Evolutionary conservation across 2,797 vertebrate species (phyloP).

Genomic region (Microcaecilia unicolor): DNA sequence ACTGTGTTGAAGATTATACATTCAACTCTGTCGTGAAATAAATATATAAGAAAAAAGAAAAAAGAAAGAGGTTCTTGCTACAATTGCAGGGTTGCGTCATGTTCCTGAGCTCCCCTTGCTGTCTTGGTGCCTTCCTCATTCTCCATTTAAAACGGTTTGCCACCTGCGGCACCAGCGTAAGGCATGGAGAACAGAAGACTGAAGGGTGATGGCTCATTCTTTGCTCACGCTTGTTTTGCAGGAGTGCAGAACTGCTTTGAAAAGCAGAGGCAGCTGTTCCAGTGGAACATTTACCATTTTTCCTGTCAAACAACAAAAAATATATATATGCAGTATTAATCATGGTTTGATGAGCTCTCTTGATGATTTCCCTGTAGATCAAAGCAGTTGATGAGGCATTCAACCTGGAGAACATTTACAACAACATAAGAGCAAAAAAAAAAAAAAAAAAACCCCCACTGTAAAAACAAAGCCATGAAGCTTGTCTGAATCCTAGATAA

Average conservation of each 20-base stretch:
- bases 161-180: constrained; percentile 44
- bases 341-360: too few relatives aligned
- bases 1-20: constrained; percentile 98
- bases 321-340: too few relatives aligned
- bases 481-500: too few relatives aligned
- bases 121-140: constrained; percentile 19
- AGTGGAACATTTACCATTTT: constrained; percentile 93
- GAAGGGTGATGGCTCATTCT: constrained; percentile 63
- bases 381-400: too few relatives aligned
- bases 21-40: constrained; percentile 99
- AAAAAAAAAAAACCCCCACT: too few relatives aligned
- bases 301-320: constrained; percentile 60
- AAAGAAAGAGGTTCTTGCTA: constrained; percentile 78
- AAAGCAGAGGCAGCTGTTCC: constrained; percentile 95
- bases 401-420: too few relatives aligned
- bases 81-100: constrained; percentile 39
- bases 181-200: constrained; percentile 38
- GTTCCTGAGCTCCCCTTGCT: constrained; percentile 17
- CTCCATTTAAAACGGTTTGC: constrained; percentile 48
- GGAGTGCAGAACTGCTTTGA: constrained; percentile 97
- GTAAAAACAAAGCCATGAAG: too few relatives aligned
- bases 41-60: constrained; percentile 87
- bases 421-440: too few relatives aligned
- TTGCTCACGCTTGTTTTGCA: constrained; percentile 86
- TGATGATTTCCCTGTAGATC: too few relatives aligned